These are phyloP conservation scores for Rhyacichthys aspro DNA, from an alignment of 2,797 vertebrate species.

Conservation along the genomic window DNA sequence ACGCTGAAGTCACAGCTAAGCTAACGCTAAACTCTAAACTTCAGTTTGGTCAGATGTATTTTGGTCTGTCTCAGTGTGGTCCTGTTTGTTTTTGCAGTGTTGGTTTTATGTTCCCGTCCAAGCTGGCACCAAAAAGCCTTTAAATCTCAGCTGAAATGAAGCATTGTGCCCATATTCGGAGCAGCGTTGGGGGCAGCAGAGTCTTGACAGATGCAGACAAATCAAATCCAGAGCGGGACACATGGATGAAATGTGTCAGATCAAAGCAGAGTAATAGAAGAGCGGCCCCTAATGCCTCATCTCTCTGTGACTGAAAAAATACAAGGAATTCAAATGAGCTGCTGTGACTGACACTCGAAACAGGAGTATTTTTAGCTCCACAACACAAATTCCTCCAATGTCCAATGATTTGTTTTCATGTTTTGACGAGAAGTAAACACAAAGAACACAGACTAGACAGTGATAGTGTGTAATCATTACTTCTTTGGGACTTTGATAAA, in stretches of 20 bases:
- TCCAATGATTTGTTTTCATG: slow-evolving; percentile 42
- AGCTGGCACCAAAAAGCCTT: no score
- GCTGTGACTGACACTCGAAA: slow-evolving; percentile 28
- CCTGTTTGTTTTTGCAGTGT: no score
- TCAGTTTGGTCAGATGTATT: no score
- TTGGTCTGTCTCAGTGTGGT: no score
- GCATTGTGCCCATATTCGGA: no score
- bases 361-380: slow-evolving; percentile 47
- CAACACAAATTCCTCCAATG: slow-evolving; percentile 13
- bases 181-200: no score
- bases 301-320: slow-evolving; percentile 19
- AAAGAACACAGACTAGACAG: slow-evolving; percentile 30
- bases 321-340: slow-evolving; percentile 46
- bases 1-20: no score
- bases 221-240: slow-evolving; percentile 43
- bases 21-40: no score
- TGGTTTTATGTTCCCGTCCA: no score
- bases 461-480: slow-evolving; percentile 14
- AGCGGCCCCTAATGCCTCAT: slow-evolving; percentile 56
- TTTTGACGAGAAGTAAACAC: slow-evolving; percentile 18
- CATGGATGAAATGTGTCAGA: slow-evolving; percentile 57
- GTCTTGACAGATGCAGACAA: no score
- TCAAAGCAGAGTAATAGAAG: slow-evolving; percentile 54
- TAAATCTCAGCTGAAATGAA: no score
- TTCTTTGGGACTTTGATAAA: slow-evolving; percentile 3